Evolutionary conservation across 2,797 vertebrate genomes (phyloP), one percentile per base, ranked within the genome.

Genomic region (Alauda arvensis): DNA sequence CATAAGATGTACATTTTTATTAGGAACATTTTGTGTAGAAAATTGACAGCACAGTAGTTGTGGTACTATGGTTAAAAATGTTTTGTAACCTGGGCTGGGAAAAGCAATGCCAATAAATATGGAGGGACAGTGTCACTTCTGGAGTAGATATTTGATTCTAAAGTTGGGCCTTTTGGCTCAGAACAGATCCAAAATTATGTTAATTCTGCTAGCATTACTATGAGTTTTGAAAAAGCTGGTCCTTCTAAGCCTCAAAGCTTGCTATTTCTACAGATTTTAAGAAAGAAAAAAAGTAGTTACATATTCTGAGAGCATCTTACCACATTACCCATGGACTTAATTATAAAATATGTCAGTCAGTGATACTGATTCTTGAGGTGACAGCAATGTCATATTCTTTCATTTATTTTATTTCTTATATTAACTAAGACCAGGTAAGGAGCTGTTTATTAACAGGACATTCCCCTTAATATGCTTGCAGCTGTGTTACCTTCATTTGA

Each of bases 1-100:
- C 65, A 83, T 21, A 87, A 83, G 88, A 91, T 18, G 29, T 40
- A 80, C 31, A 14, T 88, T 93, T 91, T 81, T 88, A 77, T 81
- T 76, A 91, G 53, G 79, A 93, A 85, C 75, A 69, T 56, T 89
- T 82, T 62, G 68, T 46, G 29, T 29, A 93, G 68, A 66, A 93
- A 94, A 80, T 25, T 80, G 77, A 89, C 53, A 87, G 65, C 33
- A 55, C 12, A 61, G 71, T n/a, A 88, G 42, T 57, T 48, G 70
- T 5, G 13, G 77, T 42, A 37, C n/a, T 37, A 37, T 4, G 8
- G 25, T 77, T 68, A 71, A 77, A 82, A 71, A 18, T 20, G n/a
- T 37, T 82, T 84, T 67, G 29, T 28, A 83, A 66, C 23, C 49
- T 43, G 40, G 25, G 16, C 39, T 61, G 43, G 57, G 60, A 53